These are phyloP conservation scores for Portevinia maculata DNA, from an alignment of 2,888 invertebrate species.

Conservation along the genomic window DNA sequence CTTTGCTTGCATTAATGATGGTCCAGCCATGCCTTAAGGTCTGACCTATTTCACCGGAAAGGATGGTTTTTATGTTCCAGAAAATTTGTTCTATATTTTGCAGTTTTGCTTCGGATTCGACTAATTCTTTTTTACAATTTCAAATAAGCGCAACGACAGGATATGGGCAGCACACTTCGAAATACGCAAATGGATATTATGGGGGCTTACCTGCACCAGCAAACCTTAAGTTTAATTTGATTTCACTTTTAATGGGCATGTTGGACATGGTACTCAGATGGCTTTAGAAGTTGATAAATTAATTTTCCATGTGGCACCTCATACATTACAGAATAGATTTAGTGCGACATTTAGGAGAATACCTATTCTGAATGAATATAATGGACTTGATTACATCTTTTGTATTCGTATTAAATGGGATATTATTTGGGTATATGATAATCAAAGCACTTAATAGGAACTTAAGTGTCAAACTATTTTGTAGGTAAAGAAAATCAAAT, in stretches of 20 bases:
- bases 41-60: slow-evolving; percentile 38
- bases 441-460: too few species aligned
- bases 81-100: slow-evolving; percentile 17
- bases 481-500: too few species aligned
- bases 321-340: too few species aligned
- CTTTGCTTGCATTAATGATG: slow-evolving; percentile 41
- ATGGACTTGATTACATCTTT: too few species aligned
- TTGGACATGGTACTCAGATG: slow-evolving; percentile 15
- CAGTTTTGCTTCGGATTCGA: not conserved
- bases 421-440: too few species aligned
- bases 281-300: not conserved
- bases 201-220: slow-evolving; percentile 34
- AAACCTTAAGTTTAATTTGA: slow-evolving; percentile 43
- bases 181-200: slow-evolving; percentile 19
- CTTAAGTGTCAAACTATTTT: too few species aligned
- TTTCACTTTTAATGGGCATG: slow-evolving; percentile 22
- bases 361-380: too few species aligned
- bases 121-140: slow-evolving; percentile 11
- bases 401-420: too few species aligned
- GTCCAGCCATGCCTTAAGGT: slow-evolving; percentile 57
- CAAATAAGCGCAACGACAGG: slow-evolving; percentile 31
- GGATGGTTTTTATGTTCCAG: slow-evolving; percentile 7
- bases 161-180: not conserved
- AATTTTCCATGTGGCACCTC: not conserved
- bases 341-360: too few species aligned